Conservation (phyloP, 2,113 vertebrate species). For the Vidua macroura region DNA sequence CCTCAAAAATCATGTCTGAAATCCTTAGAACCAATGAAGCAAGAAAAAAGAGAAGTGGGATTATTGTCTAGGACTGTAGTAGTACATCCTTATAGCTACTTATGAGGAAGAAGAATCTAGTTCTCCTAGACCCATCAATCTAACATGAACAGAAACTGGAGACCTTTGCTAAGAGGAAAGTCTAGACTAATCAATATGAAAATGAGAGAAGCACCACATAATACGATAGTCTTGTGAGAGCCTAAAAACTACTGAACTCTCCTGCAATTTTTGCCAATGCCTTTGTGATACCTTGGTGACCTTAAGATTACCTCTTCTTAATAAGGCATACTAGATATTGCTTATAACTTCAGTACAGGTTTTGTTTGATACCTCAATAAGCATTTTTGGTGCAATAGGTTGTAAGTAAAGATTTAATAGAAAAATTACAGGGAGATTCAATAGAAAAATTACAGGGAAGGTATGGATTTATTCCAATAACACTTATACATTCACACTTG, state of each 20-base stretch:
- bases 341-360: background rate
- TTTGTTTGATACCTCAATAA: background rate
- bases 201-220: background rate
- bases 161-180: background rate
- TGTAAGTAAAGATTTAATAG: background rate
- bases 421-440: background rate
- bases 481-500: accelerated
- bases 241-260: background rate
- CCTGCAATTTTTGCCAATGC: background rate
- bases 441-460: background rate
- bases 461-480: background rate
- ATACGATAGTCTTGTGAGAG: background rate
- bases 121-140: background rate
- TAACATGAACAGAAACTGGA: background rate
- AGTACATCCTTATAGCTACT: background rate
- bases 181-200: background rate
- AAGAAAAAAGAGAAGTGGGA: background rate
- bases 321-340: background rate
- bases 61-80: background rate
- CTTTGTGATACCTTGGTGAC: background rate
- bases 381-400: background rate
- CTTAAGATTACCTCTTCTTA: background rate
- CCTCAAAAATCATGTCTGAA: background rate
- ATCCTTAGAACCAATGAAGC: background rate
- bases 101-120: background rate